phyloP scores from a whole-genome alignment of 2,888 invertebrate genomes.

The Cabera pusaria region DNA sequence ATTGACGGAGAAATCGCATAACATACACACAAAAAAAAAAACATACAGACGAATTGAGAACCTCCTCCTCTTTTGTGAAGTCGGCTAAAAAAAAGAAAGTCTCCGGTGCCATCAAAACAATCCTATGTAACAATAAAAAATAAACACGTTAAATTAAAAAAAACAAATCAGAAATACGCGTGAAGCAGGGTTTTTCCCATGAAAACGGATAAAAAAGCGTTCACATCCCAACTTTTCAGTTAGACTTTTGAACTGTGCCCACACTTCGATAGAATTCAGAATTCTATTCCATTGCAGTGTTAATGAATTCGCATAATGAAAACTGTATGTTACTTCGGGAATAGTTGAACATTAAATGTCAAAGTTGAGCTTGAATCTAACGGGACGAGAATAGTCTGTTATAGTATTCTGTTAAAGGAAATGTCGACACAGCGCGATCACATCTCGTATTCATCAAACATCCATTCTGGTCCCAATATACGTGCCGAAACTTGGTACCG shows the following conservation, averaged over 20 bases:
- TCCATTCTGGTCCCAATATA: slow-evolving; percentile 67
- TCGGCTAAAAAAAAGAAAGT: too few relatives aligned
- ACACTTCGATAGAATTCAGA: slow-evolving; percentile 66
- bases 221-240: slow-evolving; percentile 65
- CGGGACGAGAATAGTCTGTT: slow-evolving; percentile 1
- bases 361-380: slow-evolving; percentile 18
- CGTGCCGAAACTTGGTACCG: slow-evolving; percentile 62
- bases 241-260: slow-evolving; percentile 57
- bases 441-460: slow-evolving; percentile 72
- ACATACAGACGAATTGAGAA: too few relatives aligned
- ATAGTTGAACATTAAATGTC: slow-evolving; percentile 50
- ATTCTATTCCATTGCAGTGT: slow-evolving; percentile 57
- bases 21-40: too few relatives aligned
- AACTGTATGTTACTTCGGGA: slow-evolving; percentile 48
- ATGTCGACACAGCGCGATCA: slow-evolving; percentile 48
- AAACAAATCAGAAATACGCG: slow-evolving; percentile 49
- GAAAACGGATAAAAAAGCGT: slow-evolving; percentile 59
- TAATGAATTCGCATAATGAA: slow-evolving; percentile 59
- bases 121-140: slow-evolving; percentile 19
- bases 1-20: too few relatives aligned
- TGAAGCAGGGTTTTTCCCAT: slow-evolving; percentile 47
- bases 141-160: slow-evolving; percentile 19
- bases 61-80: too few relatives aligned
- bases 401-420: slow-evolving; percentile 34
- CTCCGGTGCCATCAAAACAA: too few relatives aligned